Base-by-base conservation (phyloP, 2,888 invertebrate genomes). In the Hybos culiciformis region DNA sequence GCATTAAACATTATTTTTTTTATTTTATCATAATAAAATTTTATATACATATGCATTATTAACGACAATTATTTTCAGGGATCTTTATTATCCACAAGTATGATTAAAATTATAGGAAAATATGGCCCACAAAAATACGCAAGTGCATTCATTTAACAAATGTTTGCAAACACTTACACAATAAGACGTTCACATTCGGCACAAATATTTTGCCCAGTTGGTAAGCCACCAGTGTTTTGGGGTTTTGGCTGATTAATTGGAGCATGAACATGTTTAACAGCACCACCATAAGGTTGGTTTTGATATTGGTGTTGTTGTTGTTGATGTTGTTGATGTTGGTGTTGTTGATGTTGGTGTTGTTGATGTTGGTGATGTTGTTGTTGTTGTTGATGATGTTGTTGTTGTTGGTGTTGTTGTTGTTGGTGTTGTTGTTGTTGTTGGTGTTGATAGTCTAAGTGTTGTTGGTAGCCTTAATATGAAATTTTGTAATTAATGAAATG, bases 171-270 rank as follows among this genome's bases (percentile, higher is more conserved):
- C n/a, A 84, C 92, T 90, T 84, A 96, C 94, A 91, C 87, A 71
- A 96, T 93, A 62, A 93, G 81, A 61, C 93, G 81, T 69, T 93
- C 93, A 75, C 97, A 97, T 63, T 92, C 92, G 55, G 86, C 86
- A 75, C 97, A 97, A 69, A 91, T 83, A 72, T 90, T 91, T 71
- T 90, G 88, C 60, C 86, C 84, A 55, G 86, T 78, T 55, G 84
- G 83, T 56, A 87, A 73, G 61, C 80, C 83, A 56, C 76, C 78
- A 55, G 76, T 78, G 62, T 77, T 71, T 66, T 77, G 75, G 62
- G 73, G 59, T 53, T 75, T 74, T 56, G 79, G 77, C 53, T 73
- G 67, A 59, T 77, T 70, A 66, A 81, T 74, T 49, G 87, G 86
- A 52, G 86, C 83, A 53, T 71, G 68, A 56, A 87, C 84, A 68